These are phyloP conservation scores for Zalophus californianus DNA, from an alignment of 2,797 vertebrate species.

Conservation along the genomic window DNA sequence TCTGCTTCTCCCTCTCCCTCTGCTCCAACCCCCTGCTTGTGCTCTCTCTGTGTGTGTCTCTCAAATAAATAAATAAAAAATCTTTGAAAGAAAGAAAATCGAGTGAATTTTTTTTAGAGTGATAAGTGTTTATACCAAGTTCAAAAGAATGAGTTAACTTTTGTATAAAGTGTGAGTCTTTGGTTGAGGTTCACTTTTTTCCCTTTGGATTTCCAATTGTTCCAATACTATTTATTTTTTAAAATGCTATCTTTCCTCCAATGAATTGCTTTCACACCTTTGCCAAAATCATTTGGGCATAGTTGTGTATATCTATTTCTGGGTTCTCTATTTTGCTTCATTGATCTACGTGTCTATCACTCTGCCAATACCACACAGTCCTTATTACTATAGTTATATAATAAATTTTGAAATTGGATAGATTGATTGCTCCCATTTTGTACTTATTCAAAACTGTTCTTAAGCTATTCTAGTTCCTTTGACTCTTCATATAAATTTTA, in stretches of 20 bases:
- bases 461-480: conserved; percentile 16
- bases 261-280: conserved; percentile 42
- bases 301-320: conserved; percentile 47
- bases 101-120: not conserved
- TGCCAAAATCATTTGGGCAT: conserved; percentile 25
- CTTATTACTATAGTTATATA: conserved; percentile 38
- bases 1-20: no score
- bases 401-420: conserved; percentile 48
- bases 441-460: not conserved
- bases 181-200: not conserved
- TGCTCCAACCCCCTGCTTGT: no score
- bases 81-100: not conserved
- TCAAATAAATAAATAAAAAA: not conserved
- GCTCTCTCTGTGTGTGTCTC: no score
- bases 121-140: not conserved
- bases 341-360: conserved; percentile 53
- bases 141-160: not conserved
- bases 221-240: conserved; percentile 27
- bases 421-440: conserved; percentile 37
- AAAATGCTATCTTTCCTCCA: conserved; percentile 14
- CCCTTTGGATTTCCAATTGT: not conserved
- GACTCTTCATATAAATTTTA: conserved; percentile 10
- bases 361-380: not conserved
- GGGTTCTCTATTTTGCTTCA: conserved; percentile 18
- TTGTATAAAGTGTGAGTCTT: not conserved